phyloP scores from a whole-genome alignment of 23 tunicate genomes.

The Halocynthia roretzi region DNA sequence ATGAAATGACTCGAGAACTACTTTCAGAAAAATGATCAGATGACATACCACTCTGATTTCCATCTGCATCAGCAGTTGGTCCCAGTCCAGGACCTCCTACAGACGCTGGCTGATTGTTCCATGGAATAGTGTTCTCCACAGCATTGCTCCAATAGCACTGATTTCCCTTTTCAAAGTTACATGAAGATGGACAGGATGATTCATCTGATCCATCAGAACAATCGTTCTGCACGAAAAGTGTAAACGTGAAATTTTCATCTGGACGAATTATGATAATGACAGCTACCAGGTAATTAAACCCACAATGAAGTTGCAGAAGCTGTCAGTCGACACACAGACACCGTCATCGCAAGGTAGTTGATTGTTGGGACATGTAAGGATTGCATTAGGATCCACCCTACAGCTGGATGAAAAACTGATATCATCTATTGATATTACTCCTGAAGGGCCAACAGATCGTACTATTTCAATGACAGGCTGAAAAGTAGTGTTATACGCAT shows the following conservation, averaged over 20 bases:
- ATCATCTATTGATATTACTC: conserved; percentile 84
- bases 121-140: conserved; percentile 28
- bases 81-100: conserved; percentile 20
- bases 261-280: not conserved
- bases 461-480: conserved; percentile 64
- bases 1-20: too few species aligned
- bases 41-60: too few species aligned
- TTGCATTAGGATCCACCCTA: conserved; percentile 65
- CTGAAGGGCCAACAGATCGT: conserved; percentile 10
- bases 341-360: conserved; percentile 56
- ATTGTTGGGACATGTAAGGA: conserved; percentile 41
- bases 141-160: conserved; percentile 64
- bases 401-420: conserved; percentile 89
- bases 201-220: conserved; percentile 85
- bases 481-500: not conserved
- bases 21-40: too few species aligned
- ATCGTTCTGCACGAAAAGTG: conserved; percentile 33
- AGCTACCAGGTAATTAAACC: conserved; percentile 3
- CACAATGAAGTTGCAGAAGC: conserved; percentile 75
- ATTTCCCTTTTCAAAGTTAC: conserved; percentile 50
- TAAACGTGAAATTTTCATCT: not conserved
- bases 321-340: conserved; percentile 38
- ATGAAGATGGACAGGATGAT: conserved; percentile 50
- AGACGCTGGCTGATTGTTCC: conserved; percentile 40
- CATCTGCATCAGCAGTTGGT: conserved; percentile 46